Base-by-base conservation (phyloP, 1,140 invertebrate species). In the Caerostris darwini region DNA sequence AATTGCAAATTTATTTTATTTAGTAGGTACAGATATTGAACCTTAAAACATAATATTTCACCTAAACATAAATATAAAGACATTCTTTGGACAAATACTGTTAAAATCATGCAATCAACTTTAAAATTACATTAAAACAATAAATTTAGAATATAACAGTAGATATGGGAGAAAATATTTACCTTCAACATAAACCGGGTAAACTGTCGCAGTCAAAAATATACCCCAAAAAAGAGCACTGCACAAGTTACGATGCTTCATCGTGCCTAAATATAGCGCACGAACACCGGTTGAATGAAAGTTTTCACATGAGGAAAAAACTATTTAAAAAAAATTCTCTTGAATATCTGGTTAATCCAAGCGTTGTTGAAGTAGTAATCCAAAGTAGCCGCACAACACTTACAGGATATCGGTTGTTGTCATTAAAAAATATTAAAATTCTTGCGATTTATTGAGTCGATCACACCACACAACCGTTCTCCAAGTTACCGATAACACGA, bases 211-310 rank as follows among this genome's bases (percentile, higher is more conserved):
- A 5, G 82, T 58, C 12, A 34, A 64, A 61, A 92, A 10, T 58
- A 77, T 53, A 57, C 69, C 54, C 81, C 81, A 92, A 85, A 92
- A 64, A 59, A 92, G 56, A n/a, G 7, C 82, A 92, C 77, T 50
- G 59, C 14, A 61, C 58, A 58, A 7, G 88, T 57, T 61, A 7
- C 61, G 50, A 53, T n/a, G 67, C 50, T 19, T 17, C 82, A 85
- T 92, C 58, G 56, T 83, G 64, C 90, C 82, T n/a, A 69, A 54
- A 92, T 57, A 85, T 85, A 92, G 82, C 59, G 14, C 90, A 56
- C 88, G 7, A 53, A 92, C 90, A 83, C 90, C 90, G 90, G 90
- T 92, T 85, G 81, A 17, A 82, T 85, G 85, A 58, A 92, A 92
- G 90, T 92, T 77, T 81, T 90, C 81, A 85, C 90, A 92, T 92